Evolutionary conservation across 92 coral and sea anemone genomes (phyloP).

Genomic region (Bergia puertoricense): DNA sequence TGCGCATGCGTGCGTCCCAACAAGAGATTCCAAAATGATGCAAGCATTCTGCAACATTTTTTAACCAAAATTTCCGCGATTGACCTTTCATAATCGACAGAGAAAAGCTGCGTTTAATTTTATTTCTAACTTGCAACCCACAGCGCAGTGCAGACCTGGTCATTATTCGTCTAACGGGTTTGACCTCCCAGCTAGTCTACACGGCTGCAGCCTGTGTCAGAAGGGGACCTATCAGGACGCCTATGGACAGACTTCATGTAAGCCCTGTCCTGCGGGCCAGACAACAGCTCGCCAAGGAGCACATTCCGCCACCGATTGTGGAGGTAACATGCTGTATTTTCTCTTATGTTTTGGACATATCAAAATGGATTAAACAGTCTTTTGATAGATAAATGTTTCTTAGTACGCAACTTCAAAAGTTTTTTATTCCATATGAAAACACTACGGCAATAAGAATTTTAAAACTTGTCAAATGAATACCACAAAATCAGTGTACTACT

Average conservation of each 20-base stretch:
- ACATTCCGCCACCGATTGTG: conserved; percentile 55
- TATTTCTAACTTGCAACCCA: neutral
- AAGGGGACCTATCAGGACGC: conserved; percentile 53
- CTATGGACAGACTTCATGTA: conserved; percentile 60
- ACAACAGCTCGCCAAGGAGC: conserved; percentile 54
- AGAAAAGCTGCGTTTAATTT: no score
- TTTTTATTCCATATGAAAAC: neutral
- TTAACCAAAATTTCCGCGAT: no score
- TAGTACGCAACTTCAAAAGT: no score
- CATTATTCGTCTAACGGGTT: conserved; percentile 58
- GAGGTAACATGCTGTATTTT: conserved; percentile 47
- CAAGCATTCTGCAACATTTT: no score
- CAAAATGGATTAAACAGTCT: no score
- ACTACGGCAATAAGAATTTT: neutral
- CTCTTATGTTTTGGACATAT: neutral
- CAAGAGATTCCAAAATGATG: no score
- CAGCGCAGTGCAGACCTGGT: conserved; percentile 54
- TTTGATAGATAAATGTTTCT: no score
- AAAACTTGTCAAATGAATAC: neutral
- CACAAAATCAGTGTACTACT: no score
- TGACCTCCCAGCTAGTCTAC: conserved; percentile 46
- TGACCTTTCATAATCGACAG: no score
- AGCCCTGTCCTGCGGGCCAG: conserved; percentile 70
- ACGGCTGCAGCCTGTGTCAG: conserved; percentile 62
- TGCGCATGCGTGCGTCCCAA: no score